Conservation (phyloP, 2,888 invertebrate species). For the Cantharis nigra region DNA sequence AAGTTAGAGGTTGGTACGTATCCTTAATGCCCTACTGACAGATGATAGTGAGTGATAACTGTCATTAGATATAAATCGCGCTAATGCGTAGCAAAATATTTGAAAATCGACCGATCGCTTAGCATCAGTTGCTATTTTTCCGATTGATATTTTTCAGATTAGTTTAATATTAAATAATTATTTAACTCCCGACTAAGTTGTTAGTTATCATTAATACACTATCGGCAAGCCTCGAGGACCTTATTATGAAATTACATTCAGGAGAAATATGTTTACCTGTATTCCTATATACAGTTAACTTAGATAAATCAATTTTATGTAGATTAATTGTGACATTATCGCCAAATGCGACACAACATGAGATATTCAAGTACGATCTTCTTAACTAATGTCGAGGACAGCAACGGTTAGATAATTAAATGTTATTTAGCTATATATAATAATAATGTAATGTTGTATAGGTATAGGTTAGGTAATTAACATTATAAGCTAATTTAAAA, state of each 20-base stretch:
- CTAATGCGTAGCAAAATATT: constrained; percentile 22
- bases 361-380: not conserved
- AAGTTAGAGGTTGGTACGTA: constrained; percentile 33
- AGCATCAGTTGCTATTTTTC: not conserved
- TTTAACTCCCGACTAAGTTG: not conserved
- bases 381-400: not conserved
- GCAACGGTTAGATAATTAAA: not conserved
- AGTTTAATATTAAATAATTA: not conserved
- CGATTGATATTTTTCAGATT: not conserved
- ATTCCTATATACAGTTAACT: not conserved
- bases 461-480: too few species aligned
- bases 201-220: not conserved
- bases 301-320: not conserved
- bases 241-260: not conserved
- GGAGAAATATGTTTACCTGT: not conserved
- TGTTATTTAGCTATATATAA: not conserved
- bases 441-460: too few species aligned
- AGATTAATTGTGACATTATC: not conserved
- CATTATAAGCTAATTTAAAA: not conserved
- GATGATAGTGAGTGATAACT: constrained; percentile 34
- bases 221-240: not conserved
- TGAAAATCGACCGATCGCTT: constrained; percentile 11
- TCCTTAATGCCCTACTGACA: constrained; percentile 34
- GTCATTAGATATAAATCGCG: constrained; percentile 15
- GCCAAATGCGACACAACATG: not conserved